Base-by-base conservation (phyloP, 2,888 invertebrate genomes). In the Himalopsyche kuldschensis region DNA sequence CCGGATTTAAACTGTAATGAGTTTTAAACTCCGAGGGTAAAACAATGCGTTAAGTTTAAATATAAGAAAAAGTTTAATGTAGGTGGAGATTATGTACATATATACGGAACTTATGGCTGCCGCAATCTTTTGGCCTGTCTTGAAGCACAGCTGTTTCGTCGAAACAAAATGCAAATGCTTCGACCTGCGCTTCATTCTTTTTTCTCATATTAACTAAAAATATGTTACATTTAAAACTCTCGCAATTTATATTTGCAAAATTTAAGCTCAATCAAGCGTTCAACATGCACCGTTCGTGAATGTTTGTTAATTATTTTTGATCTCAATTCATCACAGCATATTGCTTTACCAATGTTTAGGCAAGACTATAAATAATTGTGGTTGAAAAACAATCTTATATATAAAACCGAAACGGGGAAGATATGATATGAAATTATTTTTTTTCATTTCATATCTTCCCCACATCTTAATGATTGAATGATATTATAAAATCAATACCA, bases 41-140 rank as follows among this genome's bases (percentile, higher is more conserved):
- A 82, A 83, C 83, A 83, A 83, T 80, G 83, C 83, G 83, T 83
- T 80, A 83, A 80, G 83, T 83, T 83, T 48, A 27, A 63, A 76
- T 55, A 47, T 69, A 47, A 63, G 82, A 82, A 82, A 82, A 82
- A 82, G 82, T 79, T 79, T 79, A 79, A 69, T 79, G 4, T 41
- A 55, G 20, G 55, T 55, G 4, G 41, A 41, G 41, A 41, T 41
- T 15, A 41, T 41, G 41, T 41, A 15, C 15, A 63, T 47, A 32
- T 46, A 46, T 31, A 17, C 17, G 80, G 4, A 55, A 55, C 55
- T 55, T 24, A 24, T 20, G n/a, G 55, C 8, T n/a, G 55, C 55
- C 55, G 55, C 55, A 24, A 55, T 55, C 20, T 55, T 10, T 55
- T 20, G 20, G 55, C 55, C 4, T 24, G 3, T 55, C 20, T 55